Evolutionary conservation across 2,888 invertebrate species (phyloP).

Genomic region (Furcula furcula): DNA sequence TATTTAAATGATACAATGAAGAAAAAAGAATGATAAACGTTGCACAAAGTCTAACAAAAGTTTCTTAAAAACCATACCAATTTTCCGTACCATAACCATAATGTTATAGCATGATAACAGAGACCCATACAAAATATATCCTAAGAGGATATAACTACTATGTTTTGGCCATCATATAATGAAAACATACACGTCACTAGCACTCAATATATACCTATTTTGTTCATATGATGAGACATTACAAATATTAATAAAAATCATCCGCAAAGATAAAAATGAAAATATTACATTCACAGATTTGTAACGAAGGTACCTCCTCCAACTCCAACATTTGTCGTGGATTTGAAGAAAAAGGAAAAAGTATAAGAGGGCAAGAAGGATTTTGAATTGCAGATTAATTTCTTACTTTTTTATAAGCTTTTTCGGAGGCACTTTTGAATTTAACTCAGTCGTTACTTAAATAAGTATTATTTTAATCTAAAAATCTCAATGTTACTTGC

Average conservation of each 20-base stretch:
- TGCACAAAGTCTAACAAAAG: too few species aligned
- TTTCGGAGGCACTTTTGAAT: conserved; percentile 55
- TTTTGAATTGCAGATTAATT: conserved; percentile 72
- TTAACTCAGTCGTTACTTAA: conserved; percentile 51
- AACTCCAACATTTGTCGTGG: conserved; percentile 42
- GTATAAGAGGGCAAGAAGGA: conserved; percentile 51
- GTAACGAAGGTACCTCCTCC: conserved; percentile 26
- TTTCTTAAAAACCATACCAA: too few species aligned
- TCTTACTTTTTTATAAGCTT: conserved; percentile 65
- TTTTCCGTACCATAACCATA: too few species aligned
- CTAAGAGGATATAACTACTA: too few species aligned
- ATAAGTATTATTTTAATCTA: conserved; percentile 43
- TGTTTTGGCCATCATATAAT: too few species aligned
- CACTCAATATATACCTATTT: too few species aligned
- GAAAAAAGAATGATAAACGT: too few species aligned
- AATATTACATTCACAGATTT: conserved; percentile 22
- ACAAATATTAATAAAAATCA: background rate
- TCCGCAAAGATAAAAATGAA: background rate
- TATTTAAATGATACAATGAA: too few species aligned
- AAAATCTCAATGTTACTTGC: conserved; percentile 31
- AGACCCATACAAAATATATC: too few species aligned
- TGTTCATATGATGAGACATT: too few species aligned
- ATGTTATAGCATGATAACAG: too few species aligned
- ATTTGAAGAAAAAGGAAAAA: conserved; percentile 42
- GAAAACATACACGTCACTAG: too few species aligned